Evolutionary conservation across 2,888 invertebrate species (phyloP).

Genomic region (Psylliodes chrysocephalus): DNA sequence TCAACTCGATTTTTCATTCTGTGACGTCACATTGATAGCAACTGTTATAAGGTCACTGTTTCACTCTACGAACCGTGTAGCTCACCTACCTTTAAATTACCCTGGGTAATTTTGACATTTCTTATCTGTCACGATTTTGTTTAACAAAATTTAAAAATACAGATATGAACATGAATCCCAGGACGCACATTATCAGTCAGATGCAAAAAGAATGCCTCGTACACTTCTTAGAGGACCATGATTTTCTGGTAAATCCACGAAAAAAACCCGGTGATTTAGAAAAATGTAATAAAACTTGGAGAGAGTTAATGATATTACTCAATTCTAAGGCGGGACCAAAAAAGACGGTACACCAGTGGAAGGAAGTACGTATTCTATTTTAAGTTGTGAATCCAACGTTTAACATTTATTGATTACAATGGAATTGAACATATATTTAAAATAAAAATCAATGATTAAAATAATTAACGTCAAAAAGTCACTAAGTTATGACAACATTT

Average conservation of each 20-base stretch:
- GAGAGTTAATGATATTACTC: background rate
- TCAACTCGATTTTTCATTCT: too few relatives aligned
- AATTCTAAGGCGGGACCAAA: slow-evolving; percentile 3
- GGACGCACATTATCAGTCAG: background rate
- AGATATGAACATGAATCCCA: background rate
- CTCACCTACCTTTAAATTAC: background rate
- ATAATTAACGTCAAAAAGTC: too few relatives aligned
- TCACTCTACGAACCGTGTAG: too few relatives aligned
- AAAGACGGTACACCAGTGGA: slow-evolving; percentile 8
- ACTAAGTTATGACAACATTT: too few relatives aligned
- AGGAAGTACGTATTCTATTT: slow-evolving; percentile 9
- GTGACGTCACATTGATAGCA: too few relatives aligned
- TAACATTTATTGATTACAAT: too few relatives aligned
- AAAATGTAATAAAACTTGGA: background rate
- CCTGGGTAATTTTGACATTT: background rate
- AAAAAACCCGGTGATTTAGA: background rate
- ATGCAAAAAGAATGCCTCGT: slow-evolving; percentile 5
- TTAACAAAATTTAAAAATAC: background rate
- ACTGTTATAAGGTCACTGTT: too few relatives aligned
- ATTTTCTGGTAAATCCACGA: background rate
- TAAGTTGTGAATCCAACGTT: too few relatives aligned
- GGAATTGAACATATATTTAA: too few relatives aligned
- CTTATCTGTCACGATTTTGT: background rate
- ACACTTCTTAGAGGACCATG: background rate
- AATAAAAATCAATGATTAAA: too few relatives aligned